Evolutionary conservation across 37 sponge, comb jelly and placozoan species (phyloP).

Genomic region (Corticium candelabrum): DNA sequence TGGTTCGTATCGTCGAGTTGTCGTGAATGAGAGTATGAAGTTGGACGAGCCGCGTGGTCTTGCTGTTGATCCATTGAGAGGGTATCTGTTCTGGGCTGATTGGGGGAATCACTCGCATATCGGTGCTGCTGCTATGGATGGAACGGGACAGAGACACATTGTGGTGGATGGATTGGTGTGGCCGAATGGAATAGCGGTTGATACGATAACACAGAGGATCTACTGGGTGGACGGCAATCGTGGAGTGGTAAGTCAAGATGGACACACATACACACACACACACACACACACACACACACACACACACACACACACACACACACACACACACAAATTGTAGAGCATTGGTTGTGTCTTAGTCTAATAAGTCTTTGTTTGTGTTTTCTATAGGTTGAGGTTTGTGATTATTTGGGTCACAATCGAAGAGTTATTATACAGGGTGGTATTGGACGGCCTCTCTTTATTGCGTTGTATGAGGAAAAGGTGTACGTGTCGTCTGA

Average conservation of each 20-base stretch:
- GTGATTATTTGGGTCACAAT: too few species aligned
- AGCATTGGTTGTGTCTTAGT: too few species aligned
- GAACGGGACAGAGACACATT: background rate
- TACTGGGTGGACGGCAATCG: background rate
- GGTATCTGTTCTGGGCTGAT: background rate
- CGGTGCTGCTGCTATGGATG: background rate
- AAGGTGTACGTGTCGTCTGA: background rate
- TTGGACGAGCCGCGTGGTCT: background rate
- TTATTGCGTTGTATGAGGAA: background rate
- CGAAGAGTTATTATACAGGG: background rate
- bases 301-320: conserved; percentile 6
- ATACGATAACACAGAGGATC: background rate
- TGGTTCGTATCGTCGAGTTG: background rate
- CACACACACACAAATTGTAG: too few species aligned
- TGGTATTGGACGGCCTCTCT: background rate
- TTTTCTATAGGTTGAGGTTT: too few species aligned
- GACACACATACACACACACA: background rate
- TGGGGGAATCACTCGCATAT: background rate
- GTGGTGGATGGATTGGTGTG: background rate
- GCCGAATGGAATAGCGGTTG: background rate
- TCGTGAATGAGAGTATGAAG: background rate
- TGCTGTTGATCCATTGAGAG: background rate
- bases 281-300: background rate
- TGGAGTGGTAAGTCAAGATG: too few species aligned
- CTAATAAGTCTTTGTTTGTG: too few species aligned